These are phyloP conservation scores for Galerucella calmariensis DNA, from an alignment of 2,888 invertebrate species.

Conservation along the genomic window DNA sequence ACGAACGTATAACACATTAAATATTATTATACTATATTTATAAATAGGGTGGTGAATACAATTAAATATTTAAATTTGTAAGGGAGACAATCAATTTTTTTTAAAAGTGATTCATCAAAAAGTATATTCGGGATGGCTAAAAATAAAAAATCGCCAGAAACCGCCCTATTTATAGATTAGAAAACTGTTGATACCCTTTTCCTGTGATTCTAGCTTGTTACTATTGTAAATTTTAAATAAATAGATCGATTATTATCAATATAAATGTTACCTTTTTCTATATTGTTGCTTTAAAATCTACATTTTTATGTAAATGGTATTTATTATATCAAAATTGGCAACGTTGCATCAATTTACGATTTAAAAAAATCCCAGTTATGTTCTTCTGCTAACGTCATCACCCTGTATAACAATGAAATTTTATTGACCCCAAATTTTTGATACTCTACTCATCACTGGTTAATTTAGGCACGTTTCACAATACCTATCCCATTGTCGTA, in stretches of 20 bases:
- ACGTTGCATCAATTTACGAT: not conserved
- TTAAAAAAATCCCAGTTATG: not conserved
- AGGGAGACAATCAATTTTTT: not conserved
- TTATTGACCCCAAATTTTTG: too few species aligned
- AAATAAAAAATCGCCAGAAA: not conserved
- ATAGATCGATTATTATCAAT: constrained; percentile 31
- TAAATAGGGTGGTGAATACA: not conserved
- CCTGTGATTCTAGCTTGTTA: constrained; percentile 64
- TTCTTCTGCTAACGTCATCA: too few species aligned
- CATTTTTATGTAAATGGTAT: constrained; percentile 34
- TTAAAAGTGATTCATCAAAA: not conserved
- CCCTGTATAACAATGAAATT: too few species aligned
- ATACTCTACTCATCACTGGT: too few species aligned
- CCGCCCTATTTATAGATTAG: constrained; percentile 27
- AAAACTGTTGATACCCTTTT: constrained; percentile 51
- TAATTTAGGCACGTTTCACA: too few species aligned
- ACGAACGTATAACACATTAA: constrained; percentile 17
- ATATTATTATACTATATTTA: constrained; percentile 3
- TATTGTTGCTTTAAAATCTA: constrained; percentile 36
- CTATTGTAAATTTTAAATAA: constrained; percentile 59
- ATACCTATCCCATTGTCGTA: too few species aligned
- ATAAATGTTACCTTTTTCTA: constrained; percentile 48
- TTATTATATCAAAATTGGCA: constrained; percentile 15
- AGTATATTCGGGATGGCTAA: too few species aligned
- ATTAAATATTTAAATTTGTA: not conserved